Evolutionary conservation across 2,888 invertebrate species (phyloP), one percentile per base, ranked within the genome.

Genomic region (Argyra leucocephala): DNA sequence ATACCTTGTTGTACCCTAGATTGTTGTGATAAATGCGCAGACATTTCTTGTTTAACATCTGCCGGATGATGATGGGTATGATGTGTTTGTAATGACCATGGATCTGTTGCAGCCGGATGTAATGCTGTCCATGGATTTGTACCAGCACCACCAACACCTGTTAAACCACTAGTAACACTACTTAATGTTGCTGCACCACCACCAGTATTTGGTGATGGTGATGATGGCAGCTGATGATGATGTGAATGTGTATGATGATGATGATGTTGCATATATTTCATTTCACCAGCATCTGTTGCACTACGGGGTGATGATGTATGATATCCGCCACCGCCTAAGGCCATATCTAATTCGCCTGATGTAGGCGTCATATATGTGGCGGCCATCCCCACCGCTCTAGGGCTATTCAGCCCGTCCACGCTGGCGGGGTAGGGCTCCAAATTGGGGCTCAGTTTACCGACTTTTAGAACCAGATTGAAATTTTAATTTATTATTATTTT

Each of bases 301-400:
- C 89, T 89, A 76, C 91, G 86, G 78, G 92, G 92, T 83, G 91
- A 91, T 67, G 83, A 82, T 68, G 84, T 82, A 80, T 89, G 89
- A 79, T 91, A 91, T 80, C 89, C 89, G 81, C 89, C 88, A 61
- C 74, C 74, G 78, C 90, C 89, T 79, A 89, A 85, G 72, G 83
- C 84, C 80, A 85, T 83, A 77, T 85, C 84, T 77, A 86, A 84
- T 78, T 91, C 91, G 82, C 90, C 88, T 81, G 90, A 88, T 81
- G 91, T 88, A 83, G 90, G 89, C 83, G 93, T 90, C 87, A 94
- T 90, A 84, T 94, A 94, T 84, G 93, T 90, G 85, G 93, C 93
- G 87, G 94, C 93, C 93, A 93, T 93, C 88, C 85, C 88, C 88
- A 85, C 86, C 85, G 85, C 85, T 85, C 83, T 84, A 83, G 85